Evolutionary conservation across 1,140 invertebrate genomes (phyloP).

Genomic region (Drosophila insularis): DNA sequence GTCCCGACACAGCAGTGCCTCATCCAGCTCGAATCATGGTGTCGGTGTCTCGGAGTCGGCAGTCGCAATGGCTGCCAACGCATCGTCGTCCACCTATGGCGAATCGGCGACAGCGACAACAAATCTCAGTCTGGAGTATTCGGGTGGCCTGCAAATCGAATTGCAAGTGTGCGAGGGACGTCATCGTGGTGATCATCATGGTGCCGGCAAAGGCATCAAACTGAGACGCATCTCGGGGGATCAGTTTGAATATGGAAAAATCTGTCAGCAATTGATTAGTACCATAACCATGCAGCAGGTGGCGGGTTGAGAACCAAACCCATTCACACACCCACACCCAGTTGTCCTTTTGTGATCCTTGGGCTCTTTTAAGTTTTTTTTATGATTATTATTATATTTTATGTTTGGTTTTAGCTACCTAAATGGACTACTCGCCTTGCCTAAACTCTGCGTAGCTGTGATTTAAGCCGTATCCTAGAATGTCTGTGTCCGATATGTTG

Average conservation of each 20-base stretch:
- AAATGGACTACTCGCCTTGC: slow-evolving; percentile 66
- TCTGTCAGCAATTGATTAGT: slow-evolving; percentile 94
- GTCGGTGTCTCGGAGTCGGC: slow-evolving; percentile 17
- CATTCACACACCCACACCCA: background rate
- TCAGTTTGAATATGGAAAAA: slow-evolving; percentile 93
- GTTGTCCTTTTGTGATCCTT: background rate
- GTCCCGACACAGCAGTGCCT: slow-evolving; percentile 63
- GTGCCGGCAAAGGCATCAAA: slow-evolving; percentile 89
- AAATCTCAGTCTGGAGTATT: slow-evolving; percentile 89
- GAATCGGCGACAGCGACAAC: slow-evolving; percentile 80
- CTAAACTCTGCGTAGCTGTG: slow-evolving; percentile 76
- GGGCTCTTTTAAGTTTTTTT: background rate
- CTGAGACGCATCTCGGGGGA: slow-evolving; percentile 95
- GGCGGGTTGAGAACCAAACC: slow-evolving; percentile 51
- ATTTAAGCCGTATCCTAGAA: slow-evolving; percentile 50
- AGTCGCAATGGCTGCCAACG: background rate
- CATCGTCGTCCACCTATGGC: slow-evolving; percentile 1
- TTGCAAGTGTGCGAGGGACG: slow-evolving; percentile 91
- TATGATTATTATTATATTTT: background rate
- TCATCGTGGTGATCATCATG: slow-evolving; percentile 86
- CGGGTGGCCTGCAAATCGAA: slow-evolving; percentile 93
- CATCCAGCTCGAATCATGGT: slow-evolving; percentile 56
- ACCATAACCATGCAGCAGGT: slow-evolving; percentile 89
- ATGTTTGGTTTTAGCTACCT: slow-evolving; percentile 25
- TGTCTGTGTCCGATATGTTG: slow-evolving; percentile 24